These are phyloP conservation scores for Cheilosia pagana DNA, from an alignment of 2,888 invertebrate genomes.

Conservation along the genomic window DNA sequence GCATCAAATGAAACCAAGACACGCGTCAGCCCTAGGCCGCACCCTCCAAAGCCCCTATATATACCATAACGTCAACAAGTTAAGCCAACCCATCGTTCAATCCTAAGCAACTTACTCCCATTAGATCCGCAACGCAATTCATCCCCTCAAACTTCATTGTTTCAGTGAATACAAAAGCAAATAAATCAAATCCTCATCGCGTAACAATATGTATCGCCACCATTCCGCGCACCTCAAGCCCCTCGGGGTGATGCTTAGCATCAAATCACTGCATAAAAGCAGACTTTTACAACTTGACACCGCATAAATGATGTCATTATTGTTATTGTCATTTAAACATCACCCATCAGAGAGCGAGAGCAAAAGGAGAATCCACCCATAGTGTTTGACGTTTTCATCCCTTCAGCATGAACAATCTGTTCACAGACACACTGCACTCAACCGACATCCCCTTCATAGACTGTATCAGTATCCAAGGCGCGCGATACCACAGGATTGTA, in stretches of 20 bases:
- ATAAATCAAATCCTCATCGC: slow-evolving; percentile 59
- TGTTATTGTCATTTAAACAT: slow-evolving; percentile 74
- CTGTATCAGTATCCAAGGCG: slow-evolving; percentile 51
- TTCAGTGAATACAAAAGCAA: slow-evolving; percentile 48
- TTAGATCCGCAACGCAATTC: neutral
- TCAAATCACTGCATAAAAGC: slow-evolving; percentile 73
- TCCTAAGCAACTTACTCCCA: slow-evolving; percentile 22
- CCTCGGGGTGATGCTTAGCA: slow-evolving; percentile 61
- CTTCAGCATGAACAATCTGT: slow-evolving; percentile 55
- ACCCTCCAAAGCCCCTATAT: neutral
- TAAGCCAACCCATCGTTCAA: slow-evolving; percentile 18
- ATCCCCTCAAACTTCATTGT: slow-evolving; percentile 40
- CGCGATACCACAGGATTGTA: slow-evolving; percentile 64
- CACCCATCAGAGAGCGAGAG: slow-evolving; percentile 23
- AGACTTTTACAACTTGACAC: slow-evolving; percentile 75
- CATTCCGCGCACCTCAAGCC: slow-evolving; percentile 1
- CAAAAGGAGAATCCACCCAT: slow-evolving; percentile 37
- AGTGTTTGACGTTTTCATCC: slow-evolving; percentile 70
- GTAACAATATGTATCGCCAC: slow-evolving; percentile 4
- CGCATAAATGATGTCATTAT: slow-evolving; percentile 75
- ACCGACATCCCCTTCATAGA: slow-evolving; percentile 48
- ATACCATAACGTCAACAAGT: slow-evolving; percentile 9
- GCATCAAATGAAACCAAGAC: neutral
- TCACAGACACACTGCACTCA: slow-evolving; percentile 56
- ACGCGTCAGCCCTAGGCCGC: neutral